Percentiles rank a stretch among this genome's conserved stretches.
These are phyloP conservation scores for Micrasema longulum DNA, from an alignment of 1,140 invertebrate genomes.

Conservation along the genomic window DNA sequence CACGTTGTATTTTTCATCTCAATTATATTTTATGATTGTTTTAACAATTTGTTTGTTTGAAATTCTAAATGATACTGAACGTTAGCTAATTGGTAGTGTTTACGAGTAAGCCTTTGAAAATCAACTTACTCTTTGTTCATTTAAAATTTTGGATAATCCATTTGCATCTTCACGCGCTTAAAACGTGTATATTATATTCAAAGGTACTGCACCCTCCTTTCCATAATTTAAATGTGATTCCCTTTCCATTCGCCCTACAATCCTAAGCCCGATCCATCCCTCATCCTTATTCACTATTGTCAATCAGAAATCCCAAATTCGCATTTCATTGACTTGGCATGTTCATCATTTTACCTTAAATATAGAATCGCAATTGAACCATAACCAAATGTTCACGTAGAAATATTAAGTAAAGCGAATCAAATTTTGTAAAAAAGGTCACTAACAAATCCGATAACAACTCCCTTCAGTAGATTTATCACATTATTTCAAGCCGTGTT, in stretches of 20 bases:
- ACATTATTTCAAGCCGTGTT: not conserved
- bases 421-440: slow-evolving; percentile 23
- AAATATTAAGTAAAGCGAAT: slow-evolving; percentile 21
- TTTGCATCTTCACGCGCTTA: no score
- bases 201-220: slow-evolving; percentile 7
- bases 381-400: slow-evolving; percentile 4
- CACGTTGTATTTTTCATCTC: no score
- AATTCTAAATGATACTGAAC: no score
- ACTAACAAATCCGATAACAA: slow-evolving; percentile 30
- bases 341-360: slow-evolving; percentile 13
- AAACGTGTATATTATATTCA: no score
- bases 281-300: slow-evolving; percentile 11
- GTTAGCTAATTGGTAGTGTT: no score
- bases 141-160: no score
- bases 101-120: no score
- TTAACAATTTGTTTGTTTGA: no score
- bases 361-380: slow-evolving; percentile 20
- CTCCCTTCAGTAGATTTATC: not conserved
- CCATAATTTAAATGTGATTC: not conserved
- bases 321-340: slow-evolving; percentile 10
- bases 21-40: no score
- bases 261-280: not conserved
- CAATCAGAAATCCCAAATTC: slow-evolving; percentile 25
- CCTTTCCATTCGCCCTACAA: not conserved
- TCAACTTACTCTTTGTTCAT: no score